Conservation (phyloP, 2,888 invertebrate genomes). For the Piscicola geometra region DNA sequence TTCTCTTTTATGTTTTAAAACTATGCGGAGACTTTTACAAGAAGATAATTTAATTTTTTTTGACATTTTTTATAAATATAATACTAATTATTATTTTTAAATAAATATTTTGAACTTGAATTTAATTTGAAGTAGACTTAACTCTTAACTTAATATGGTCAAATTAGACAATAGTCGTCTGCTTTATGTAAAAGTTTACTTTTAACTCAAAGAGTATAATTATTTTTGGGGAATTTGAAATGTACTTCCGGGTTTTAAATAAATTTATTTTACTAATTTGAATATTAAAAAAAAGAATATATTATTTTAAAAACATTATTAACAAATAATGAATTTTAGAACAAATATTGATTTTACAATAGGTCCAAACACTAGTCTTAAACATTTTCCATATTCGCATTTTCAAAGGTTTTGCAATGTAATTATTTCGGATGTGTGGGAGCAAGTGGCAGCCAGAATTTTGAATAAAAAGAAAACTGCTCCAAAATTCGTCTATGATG, state of each 20-base stretch:
- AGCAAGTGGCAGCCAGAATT: conserved; percentile 16
- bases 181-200: neutral
- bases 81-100: neutral
- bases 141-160: no score
- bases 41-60: conserved; percentile 38
- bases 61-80: conserved; percentile 21
- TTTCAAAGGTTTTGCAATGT: conserved; percentile 15
- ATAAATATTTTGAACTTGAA: no score
- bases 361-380: conserved; percentile 14
- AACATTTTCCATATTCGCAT: neutral
- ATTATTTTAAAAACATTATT: no score
- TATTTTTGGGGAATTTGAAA: neutral
- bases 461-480: conserved; percentile 3
- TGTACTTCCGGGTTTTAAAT: no score
- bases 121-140: no score
- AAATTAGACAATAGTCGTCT: no score
- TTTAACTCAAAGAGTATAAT: neutral
- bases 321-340: neutral
- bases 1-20: conserved; percentile 48
- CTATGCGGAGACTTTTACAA: conserved; percentile 51
- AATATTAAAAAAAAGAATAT: neutral
- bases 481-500: conserved; percentile 17
- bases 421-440: conserved; percentile 16
- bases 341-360: neutral
- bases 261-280: neutral